Conservation (phyloP, 2,797 vertebrate species). For the Enteromius paludinosus region DNA sequence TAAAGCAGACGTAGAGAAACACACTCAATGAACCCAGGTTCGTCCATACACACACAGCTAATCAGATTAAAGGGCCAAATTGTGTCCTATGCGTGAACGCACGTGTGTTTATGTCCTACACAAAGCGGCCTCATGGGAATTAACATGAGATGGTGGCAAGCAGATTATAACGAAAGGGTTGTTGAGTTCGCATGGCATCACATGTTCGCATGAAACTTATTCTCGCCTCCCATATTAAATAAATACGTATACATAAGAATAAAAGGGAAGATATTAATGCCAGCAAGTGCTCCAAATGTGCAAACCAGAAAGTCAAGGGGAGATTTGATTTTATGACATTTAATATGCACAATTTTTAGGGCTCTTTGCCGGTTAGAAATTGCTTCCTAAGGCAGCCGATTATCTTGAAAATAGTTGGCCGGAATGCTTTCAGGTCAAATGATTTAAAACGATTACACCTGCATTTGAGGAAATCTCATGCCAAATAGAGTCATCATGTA, state of each 20-base stretch:
- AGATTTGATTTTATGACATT: conserved; percentile 17
- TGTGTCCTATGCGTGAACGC: conserved; percentile 49
- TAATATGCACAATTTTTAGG: conserved; percentile 16
- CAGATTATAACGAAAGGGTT: conserved; percentile 51
- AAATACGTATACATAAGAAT: neutral
- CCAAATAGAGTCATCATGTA: conserved; percentile 16
- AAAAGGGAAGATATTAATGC: conserved; percentile 1
- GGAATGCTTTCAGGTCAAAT: neutral
- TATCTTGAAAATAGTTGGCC: conserved; percentile 10
- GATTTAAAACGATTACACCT: conserved; percentile 7
- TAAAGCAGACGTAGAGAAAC: conserved; percentile 59
- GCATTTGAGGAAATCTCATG: conserved; percentile 7
- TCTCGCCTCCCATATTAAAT: conserved; percentile 4
- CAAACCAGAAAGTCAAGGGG: neutral
- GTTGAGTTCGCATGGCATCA: conserved; percentile 47
- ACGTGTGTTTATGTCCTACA: conserved; percentile 47
- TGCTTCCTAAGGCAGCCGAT: neutral
- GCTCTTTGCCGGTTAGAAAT: conserved; percentile 7
- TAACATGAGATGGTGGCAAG: conserved; percentile 46
- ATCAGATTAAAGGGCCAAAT: conserved; percentile 63
- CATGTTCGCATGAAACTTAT: conserved; percentile 30
- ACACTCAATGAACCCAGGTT: conserved; percentile 56
- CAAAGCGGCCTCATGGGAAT: conserved; percentile 50
- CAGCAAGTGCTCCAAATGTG: conserved; percentile 3
- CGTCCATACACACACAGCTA: conserved; percentile 55